A percentile compares a stretch with the other conserved stretches of the same genome.
Evolutionary conservation across 2,888 invertebrate species (phyloP).

Genomic region (Phengaris arion): DNA sequence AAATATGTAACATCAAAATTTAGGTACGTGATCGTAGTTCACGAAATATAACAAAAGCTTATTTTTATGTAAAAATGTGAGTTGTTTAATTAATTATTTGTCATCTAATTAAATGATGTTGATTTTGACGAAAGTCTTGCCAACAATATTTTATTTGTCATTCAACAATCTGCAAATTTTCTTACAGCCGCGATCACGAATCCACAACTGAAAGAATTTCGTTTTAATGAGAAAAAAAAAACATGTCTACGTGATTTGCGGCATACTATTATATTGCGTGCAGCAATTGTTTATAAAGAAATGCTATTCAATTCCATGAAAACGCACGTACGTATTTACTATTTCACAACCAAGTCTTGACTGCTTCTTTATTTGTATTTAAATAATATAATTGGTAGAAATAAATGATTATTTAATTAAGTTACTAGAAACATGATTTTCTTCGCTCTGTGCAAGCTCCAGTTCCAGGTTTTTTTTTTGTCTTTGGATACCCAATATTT

Average conservation of each 20-base stretch:
- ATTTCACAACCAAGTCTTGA: neutral
- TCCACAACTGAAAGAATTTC: neutral
- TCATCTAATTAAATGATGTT: no score
- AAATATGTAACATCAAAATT: neutral
- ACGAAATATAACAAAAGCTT: neutral
- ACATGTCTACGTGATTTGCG: neutral
- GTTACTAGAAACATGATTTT: no score
- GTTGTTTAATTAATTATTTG: no score
- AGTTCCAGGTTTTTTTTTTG: no score
- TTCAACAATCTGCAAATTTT: neutral
- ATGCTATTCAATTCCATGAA: neutral
- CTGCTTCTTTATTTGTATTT: no score
- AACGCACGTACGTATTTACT: neutral
- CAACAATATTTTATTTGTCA: neutral
- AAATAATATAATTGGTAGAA: no score
- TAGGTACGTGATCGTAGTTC: neutral
- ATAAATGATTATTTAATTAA: no score
- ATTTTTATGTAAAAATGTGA: no score
- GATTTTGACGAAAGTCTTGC: no score
- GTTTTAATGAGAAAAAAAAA: neutral
- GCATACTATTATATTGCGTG: neutral
- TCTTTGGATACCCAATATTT: no score
- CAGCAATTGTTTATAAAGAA: neutral
- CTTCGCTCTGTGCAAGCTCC: no score
- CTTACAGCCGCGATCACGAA: neutral